Evolutionary conservation across 2,113 vertebrate genomes (phyloP), one percentile per base, ranked within the genome.

Genomic region (Spea multiplicata): DNA sequence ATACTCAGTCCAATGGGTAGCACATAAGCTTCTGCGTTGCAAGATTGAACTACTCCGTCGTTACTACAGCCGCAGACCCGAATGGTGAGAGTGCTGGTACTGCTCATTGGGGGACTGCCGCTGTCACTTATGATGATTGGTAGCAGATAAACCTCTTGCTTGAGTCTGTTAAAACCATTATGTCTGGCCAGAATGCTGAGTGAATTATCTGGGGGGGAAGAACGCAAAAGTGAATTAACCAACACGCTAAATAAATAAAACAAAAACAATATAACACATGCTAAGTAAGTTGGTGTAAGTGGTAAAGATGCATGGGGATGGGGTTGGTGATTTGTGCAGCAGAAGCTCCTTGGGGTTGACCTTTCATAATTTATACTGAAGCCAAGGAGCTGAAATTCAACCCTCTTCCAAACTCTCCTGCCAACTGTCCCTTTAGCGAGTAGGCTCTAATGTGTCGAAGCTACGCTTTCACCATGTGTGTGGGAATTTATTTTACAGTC

Each of bases 1-100:
- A 98, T 98, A 81, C 97, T 99, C 81, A 99, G 95, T 30, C 97
- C 97, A n/a, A 99, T 99, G 0, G 97, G 97, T 71, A 99, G 91
- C 17, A 99, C 94, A 1, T 95, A 99, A 53, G 97, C 97, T 88
- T 98, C 97, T 0, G 93, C 96, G 0, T 97, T 99, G 83, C 97
- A 99, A 30, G 97, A 99, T 87, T 98, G 96, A 12, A 99, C 95
- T 0, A 87, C 87, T 0, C 96, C 96, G 0, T 99, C 97, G 46
- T 84, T 96, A 87, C 95, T 98, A 87, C 97, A 99, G 46, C 97
- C 97, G 10, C 97, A 99, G 55, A 99, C 97, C 1, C 96, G 93
- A 83, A 99, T 99, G 69, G 96, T 99, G 83, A 99, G 88, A 1
- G 97, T 99, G 86, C 96, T 95, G 76, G 97, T 99, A 88, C 97